Percentiles rank a stretch among this genome's conserved stretches.
phyloP scores from a whole-genome alignment of 2,797 vertebrate genomes.

The Pogonophryne albipinna region DNA sequence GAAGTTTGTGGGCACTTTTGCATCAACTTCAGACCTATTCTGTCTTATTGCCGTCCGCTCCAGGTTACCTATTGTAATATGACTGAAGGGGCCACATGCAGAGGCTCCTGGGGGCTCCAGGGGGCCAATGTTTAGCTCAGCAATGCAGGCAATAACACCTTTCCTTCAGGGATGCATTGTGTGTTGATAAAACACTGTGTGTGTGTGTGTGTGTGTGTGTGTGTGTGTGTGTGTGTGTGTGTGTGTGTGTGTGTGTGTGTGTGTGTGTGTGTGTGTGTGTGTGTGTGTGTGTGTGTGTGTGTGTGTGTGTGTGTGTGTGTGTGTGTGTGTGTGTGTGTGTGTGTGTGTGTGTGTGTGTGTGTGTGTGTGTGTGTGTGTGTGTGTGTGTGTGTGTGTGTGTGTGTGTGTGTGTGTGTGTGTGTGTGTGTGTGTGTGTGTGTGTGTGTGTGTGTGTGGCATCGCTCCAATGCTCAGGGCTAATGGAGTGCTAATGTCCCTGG shows the following conservation, averaged over 20 bases:
- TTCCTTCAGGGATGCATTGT: slow-evolving; percentile 28
- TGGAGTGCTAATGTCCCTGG: slow-evolving; percentile 65
- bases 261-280: slow-evolving; percentile 7
- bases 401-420: background rate
- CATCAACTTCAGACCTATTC: too few species aligned
- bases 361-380: slow-evolving; percentile 7
- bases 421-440: slow-evolving; percentile 1
- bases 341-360: background rate
- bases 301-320: background rate
- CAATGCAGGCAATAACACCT: slow-evolving; percentile 16
- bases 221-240: slow-evolving; percentile 13
- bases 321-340: slow-evolving; percentile 10
- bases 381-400: slow-evolving; percentile 4
- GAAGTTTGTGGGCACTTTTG: too few species aligned
- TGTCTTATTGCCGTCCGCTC: slow-evolving; percentile 15
- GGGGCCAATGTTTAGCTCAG: slow-evolving; percentile 14
- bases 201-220: slow-evolving; percentile 4
- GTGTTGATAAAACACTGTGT: too few species aligned
- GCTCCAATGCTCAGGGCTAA: slow-evolving; percentile 62
- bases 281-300: slow-evolving; percentile 17
- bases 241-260: background rate
- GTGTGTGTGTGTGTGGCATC: slow-evolving; percentile 39
- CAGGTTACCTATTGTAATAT: background rate
- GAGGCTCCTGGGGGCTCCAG: slow-evolving; percentile 19
- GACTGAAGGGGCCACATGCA: slow-evolving; percentile 48